These are phyloP conservation scores for Drosophila quadrilineata DNA, from an alignment of 1,140 invertebrate species.

Conservation along the genomic window DNA sequence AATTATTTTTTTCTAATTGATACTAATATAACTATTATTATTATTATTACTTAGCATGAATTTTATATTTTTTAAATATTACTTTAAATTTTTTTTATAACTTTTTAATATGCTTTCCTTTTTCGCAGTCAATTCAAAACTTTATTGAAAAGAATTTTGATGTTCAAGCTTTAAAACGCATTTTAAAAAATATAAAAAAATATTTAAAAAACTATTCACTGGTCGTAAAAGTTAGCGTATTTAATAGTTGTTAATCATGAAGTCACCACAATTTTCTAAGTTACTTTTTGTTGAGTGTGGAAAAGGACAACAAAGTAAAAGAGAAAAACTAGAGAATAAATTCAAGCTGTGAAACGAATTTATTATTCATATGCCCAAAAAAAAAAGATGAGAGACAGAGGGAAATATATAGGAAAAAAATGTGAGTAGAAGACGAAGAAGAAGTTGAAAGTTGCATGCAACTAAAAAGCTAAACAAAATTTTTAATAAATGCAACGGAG, in stretches of 20 bases:
- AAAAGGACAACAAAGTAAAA: constrained; percentile 7
- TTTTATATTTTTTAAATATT: too few species aligned
- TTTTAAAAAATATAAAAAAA: too few species aligned
- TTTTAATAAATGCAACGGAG: constrained; percentile 51
- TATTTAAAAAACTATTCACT: neutral
- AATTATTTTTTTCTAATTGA: too few species aligned
- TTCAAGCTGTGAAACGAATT: constrained; percentile 36
- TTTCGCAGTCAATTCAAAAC: too few species aligned
- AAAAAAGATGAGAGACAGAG: too few species aligned
- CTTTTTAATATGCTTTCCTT: too few species aligned
- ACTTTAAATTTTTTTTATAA: too few species aligned
- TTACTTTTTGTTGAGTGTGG: neutral
- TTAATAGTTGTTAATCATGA: neutral
- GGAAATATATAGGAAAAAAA: neutral
- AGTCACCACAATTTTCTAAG: neutral
- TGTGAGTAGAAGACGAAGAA: constrained; percentile 1
- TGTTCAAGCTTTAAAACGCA: too few species aligned
- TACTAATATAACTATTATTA: too few species aligned
- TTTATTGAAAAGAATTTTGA: too few species aligned
- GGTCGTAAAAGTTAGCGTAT: neutral
- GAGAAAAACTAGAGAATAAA: neutral
- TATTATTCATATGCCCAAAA: constrained; percentile 58
- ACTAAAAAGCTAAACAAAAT: constrained; percentile 51
- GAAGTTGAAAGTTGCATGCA: constrained; percentile 21
- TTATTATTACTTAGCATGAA: too few species aligned